phyloP scores from a whole-genome alignment of 1,140 invertebrate species.

The Lepidotrigona ventralis region DNA sequence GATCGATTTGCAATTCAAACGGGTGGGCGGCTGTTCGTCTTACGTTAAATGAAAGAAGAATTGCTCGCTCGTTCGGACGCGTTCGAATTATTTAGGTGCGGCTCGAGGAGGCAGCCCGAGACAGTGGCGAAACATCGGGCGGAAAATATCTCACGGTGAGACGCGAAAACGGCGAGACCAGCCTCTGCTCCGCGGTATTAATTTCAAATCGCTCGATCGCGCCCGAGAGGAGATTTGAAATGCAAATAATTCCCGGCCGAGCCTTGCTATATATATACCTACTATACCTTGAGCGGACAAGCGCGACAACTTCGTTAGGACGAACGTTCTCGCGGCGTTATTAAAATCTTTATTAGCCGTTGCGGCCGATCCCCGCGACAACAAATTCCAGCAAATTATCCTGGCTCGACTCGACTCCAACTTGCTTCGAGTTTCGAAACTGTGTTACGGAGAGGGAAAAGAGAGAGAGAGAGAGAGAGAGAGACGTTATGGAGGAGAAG shows the following conservation, averaged over 20 bases:
- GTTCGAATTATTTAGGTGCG: neutral
- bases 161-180: too few relatives aligned
- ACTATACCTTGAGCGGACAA: neutral
- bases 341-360: neutral
- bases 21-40: neutral
- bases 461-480: neutral
- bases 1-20: conserved; percentile 33
- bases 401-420: neutral
- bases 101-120: too few relatives aligned
- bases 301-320: neutral
- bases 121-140: too few relatives aligned
- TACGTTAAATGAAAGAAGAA: neutral
- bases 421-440: neutral
- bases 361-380: neutral
- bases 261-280: neutral
- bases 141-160: too few relatives aligned
- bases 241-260: neutral
- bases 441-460: neutral
- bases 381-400: neutral
- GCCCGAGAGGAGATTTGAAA: neutral
- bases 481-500: neutral
- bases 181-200: neutral
- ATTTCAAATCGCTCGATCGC: neutral
- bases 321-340: neutral
- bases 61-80: neutral